Evolutionary conservation across 2,113 vertebrate genomes (phyloP), one percentile per base, ranked within the genome.

Genomic region (Delphinapterus leucas): DNA sequence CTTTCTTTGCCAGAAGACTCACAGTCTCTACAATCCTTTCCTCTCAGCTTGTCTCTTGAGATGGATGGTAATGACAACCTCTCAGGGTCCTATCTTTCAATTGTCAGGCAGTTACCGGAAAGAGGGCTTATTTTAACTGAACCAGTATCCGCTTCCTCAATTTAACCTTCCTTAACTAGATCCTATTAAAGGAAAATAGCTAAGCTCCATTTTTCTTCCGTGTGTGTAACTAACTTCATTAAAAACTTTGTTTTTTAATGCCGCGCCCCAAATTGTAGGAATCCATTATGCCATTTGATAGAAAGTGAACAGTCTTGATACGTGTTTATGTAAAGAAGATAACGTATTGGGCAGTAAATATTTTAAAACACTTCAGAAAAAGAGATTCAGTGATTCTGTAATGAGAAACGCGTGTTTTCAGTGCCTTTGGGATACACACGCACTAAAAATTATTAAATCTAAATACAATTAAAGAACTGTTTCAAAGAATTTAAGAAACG

Each of bases 281-380:
- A 70, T 68, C 53, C n/a, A 63, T 31, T 58, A n/a, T 74, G 49
- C 33, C 41, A 26, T 76, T 70, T 55, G n/a, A 26, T 44, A 67
- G 60, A 89, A 60, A 31, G 14, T 73, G 8, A 8, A 53, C 61
- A 61, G 21, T 41, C 44, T 80, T 70, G 36, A 41, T 26, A 77
- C 20, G 2, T 73, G 15, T 93, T 93, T 84, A 12, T 80, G 36
- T 88, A 63, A 84, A 76, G 15, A 89, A 60, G 5, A 73, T 71
- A 81, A 53, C 26, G 38, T 41, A 47, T 36, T 68, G 28, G 47
- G 38, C 33, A 47, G 17, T 47, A 47, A n/a, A 36, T 49, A 86
- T 92, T 95, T 93, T 73, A 23, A 95, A 88, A 89, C 60, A 88
- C 77, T 70, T 91, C 2, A 58, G 47, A 47, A 71, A 77, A 85